These are phyloP conservation scores for Psephotus haematonotus DNA, from an alignment of 2,113 vertebrate species.

Conservation along the genomic window DNA sequence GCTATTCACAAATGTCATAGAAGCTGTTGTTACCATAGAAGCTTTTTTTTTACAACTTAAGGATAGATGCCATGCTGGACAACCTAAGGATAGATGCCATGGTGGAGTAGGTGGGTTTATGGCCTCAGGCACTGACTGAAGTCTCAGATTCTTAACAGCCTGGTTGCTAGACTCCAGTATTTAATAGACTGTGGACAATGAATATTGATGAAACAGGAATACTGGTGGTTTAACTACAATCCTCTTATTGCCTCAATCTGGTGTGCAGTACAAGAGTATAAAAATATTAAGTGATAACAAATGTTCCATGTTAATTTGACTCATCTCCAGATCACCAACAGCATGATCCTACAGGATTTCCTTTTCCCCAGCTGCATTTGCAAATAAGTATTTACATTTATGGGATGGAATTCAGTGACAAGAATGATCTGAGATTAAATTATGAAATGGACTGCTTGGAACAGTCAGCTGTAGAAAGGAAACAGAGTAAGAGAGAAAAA, in stretches of 20 bases:
- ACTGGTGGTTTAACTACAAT: background rate
- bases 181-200: background rate
- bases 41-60: background rate
- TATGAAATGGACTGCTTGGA: background rate
- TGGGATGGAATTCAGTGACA: background rate
- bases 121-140: background rate
- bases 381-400: constrained; percentile 35
- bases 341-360: constrained; percentile 9
- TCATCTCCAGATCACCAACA: constrained; percentile 12
- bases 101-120: background rate
- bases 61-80: background rate
- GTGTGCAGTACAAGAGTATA: background rate
- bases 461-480: background rate
- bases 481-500: background rate
- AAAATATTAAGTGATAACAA: background rate
- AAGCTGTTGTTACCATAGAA: background rate
- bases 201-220: background rate
- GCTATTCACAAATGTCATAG: background rate
- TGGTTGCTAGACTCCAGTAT: background rate
- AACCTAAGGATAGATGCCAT: background rate
- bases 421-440: constrained; percentile 32
- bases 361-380: background rate
- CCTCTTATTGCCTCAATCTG: background rate
- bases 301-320: background rate
- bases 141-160: background rate